Conservation (phyloP, 2,797 vertebrate genomes). For the Cirrhinus mrigala region DNA sequence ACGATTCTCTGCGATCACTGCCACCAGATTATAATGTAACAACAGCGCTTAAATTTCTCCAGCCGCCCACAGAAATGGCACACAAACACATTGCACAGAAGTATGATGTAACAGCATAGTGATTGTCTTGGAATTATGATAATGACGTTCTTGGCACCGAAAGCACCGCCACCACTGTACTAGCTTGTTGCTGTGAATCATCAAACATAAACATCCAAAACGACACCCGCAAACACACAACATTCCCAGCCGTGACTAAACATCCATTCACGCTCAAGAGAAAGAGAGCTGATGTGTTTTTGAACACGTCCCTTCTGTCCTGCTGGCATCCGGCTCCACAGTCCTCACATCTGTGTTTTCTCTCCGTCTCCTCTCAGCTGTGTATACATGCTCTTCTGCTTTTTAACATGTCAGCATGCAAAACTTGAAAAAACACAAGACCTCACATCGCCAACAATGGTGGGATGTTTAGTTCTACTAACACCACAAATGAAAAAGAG, state of each 20-base stretch:
- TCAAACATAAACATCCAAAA: slow-evolving; percentile 15
- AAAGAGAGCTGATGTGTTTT: not conserved
- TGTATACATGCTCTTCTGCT: slow-evolving; percentile 16
- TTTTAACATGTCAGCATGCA: not conserved
- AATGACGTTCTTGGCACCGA: not conserved
- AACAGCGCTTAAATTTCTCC: slow-evolving; percentile 1
- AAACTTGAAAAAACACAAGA: not conserved
- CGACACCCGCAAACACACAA: not conserved
- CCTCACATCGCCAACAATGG: not conserved
- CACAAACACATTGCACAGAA: slow-evolving; percentile 8
- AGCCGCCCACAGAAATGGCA: not conserved
- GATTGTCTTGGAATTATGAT: slow-evolving; percentile 11
- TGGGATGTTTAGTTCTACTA: not conserved
- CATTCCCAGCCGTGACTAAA: not conserved
- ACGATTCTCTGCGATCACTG: slow-evolving; percentile 29
- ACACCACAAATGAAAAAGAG: not conserved
- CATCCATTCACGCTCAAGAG: slow-evolving; percentile 6
- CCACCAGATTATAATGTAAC: slow-evolving; percentile 33
- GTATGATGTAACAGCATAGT: slow-evolving; percentile 21
- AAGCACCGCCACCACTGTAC: not conserved
- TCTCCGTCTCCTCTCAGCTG: not conserved
- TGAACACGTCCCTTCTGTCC: not conserved
- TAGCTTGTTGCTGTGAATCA: slow-evolving; percentile 6
- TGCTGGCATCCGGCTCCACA: not conserved
- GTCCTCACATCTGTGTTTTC: slow-evolving; percentile 13